Conservation (phyloP, 2,888 invertebrate genomes). For the Scotopteryx bipunctaria region DNA sequence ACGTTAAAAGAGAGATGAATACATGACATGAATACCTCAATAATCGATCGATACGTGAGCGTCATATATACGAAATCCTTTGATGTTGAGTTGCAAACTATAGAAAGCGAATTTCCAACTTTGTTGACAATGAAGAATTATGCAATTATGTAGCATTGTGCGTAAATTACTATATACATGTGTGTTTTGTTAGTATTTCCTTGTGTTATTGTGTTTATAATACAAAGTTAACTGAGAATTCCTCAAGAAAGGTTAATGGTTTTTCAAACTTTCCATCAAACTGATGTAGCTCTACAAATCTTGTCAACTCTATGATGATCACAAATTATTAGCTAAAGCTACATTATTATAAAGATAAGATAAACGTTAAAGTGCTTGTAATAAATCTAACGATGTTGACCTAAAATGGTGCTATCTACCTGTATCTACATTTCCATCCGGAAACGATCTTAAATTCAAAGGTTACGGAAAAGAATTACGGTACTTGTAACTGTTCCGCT, state of each 20-base stretch:
- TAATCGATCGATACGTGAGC: constrained; percentile 49
- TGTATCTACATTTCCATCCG: too few relatives aligned
- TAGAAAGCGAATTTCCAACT: constrained; percentile 65
- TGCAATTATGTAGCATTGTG: constrained; percentile 65
- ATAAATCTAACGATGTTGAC: too few relatives aligned
- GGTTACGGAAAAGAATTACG: too few relatives aligned
- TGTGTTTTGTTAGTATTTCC: constrained; percentile 38
- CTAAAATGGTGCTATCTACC: too few relatives aligned
- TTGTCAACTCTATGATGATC: too few relatives aligned
- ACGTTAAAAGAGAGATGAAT: constrained; percentile 33
- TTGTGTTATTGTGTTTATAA: constrained; percentile 18
- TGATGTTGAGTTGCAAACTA: constrained; percentile 49
- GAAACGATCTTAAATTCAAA: too few relatives aligned
- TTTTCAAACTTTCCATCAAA: constrained; percentile 8
- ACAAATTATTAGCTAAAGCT: too few relatives aligned
- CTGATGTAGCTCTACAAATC: not conserved
- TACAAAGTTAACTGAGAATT: constrained; percentile 10
- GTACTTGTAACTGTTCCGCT: too few relatives aligned
- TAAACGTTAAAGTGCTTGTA: too few relatives aligned
- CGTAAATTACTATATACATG: constrained; percentile 49
- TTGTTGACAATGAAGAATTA: constrained; percentile 65
- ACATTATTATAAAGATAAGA: too few relatives aligned
- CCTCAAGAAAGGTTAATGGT: constrained; percentile 13
- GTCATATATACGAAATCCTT: constrained; percentile 50
- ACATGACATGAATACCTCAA: constrained; percentile 51